Evolutionary conservation across 2,888 invertebrate species (phyloP), one percentile per base, ranked within the genome.

Genomic region (Aethes cnicana): DNA sequence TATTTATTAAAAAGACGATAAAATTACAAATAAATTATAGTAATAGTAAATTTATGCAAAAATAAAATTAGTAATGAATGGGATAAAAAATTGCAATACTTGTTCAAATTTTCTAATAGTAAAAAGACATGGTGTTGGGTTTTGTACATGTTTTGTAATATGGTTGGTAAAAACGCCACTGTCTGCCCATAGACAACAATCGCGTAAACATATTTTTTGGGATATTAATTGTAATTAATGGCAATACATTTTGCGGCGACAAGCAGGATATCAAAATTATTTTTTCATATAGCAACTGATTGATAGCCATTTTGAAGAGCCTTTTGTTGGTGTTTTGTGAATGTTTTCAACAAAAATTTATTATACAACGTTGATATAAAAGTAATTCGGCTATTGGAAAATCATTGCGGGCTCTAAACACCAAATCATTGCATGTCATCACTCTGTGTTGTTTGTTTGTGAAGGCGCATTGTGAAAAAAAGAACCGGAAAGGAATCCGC

Each of bases 311-410:
- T 89, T 89, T 89, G 87, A 84, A 85, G 81, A 89, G 84, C 78
- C 88, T 90, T 89, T 90, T 90, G 90, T 90, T 90, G 79, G 89
- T 90, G 90, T 90, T 90, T 90, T 90, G 85, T 89, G 88, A 87
- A 89, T 87, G 88, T 90, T 90, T 90, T 89, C 80, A 82, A 78
- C 68, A 66, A 79, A 78, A 73, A 77, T 79, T 81, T 78, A 66
- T 70, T 69, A 64, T 74, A 79, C 66, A 81, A 76, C 68, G 76
- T 70, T 68, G 66, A 63, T 74, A 72, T 57, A 53, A 73, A 52
- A 48, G 43, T 55, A 54, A 41, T 47, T 53, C 57, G 55, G 59
- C 53, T 62, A 65, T 58, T 55, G 55, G 64, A 62, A 64, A 67
- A 56, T 60, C 56, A 58, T 59, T 62, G 53, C 23, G 58, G 65